A percentile compares a stretch with the other conserved stretches of the same genome.
phyloP scores from a whole-genome alignment of 2,888 invertebrate species.

The Yponomeuta cagnagella region DNA sequence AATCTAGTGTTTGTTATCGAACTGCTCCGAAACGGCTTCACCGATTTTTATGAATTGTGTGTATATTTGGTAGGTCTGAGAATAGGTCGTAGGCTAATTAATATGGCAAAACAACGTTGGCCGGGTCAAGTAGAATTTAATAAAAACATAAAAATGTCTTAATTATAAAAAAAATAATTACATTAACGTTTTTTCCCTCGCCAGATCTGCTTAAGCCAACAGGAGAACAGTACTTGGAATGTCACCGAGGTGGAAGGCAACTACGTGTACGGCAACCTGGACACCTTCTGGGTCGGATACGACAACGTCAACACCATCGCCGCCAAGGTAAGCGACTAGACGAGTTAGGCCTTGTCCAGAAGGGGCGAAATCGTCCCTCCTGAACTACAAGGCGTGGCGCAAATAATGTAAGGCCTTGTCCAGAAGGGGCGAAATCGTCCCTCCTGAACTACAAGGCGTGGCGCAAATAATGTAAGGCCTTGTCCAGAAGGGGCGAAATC shows the following conservation, averaged over 20 bases:
- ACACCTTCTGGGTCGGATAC: slow-evolving; percentile 75
- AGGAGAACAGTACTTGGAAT: slow-evolving; percentile 47
- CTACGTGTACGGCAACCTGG: slow-evolving; percentile 66
- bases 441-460: too few relatives aligned
- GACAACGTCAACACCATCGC: slow-evolving; percentile 64
- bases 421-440: not conserved
- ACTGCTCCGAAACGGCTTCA: too few relatives aligned
- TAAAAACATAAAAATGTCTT: not conserved
- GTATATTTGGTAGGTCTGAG: too few relatives aligned
- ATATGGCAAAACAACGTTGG: too few relatives aligned
- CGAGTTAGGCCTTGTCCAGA: too few relatives aligned
- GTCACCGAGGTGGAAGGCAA: slow-evolving; percentile 58
- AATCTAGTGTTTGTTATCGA: too few relatives aligned
- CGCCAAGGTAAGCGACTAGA: slow-evolving; percentile 43
- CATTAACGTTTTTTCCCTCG: not conserved
- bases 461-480: too few relatives aligned
- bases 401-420: not conserved
- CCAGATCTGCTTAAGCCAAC: slow-evolving; percentile 57
- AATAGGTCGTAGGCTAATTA: too few relatives aligned
- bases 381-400: too few relatives aligned
- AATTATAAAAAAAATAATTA: not conserved
- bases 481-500: too few relatives aligned
- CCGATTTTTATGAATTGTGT: too few relatives aligned
- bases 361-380: not conserved
- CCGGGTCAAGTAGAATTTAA: too few relatives aligned